phyloP scores from a whole-genome alignment of 2,888 invertebrate species.

The Charanyca ferruginea region DNA sequence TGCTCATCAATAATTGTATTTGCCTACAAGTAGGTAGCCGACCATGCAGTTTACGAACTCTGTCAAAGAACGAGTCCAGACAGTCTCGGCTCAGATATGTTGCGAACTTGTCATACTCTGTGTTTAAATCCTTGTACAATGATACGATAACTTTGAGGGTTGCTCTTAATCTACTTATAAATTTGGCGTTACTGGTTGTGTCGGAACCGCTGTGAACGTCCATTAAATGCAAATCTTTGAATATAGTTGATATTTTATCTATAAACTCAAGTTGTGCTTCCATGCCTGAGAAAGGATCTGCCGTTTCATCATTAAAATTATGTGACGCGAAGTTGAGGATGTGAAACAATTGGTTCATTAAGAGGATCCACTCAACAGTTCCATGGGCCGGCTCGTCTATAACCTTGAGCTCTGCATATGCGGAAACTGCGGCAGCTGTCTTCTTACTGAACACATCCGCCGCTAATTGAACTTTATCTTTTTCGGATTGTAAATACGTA shows the following conservation, averaged over 20 bases:
- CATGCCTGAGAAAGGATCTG: constrained; percentile 21
- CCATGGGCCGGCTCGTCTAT: constrained; percentile 45
- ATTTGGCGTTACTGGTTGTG: constrained; percentile 9
- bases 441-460: constrained; percentile 53
- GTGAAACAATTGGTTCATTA: constrained; percentile 49
- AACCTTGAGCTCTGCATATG: constrained; percentile 45
- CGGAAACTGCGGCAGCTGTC: constrained; percentile 59
- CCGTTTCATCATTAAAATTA: constrained; percentile 5
- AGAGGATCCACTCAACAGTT: constrained; percentile 57
- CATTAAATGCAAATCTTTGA: constrained; percentile 37
- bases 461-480: constrained; percentile 36
- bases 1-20: constrained; percentile 14
- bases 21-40: constrained; percentile 35
- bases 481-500: constrained; percentile 32
- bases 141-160: constrained; percentile 45
- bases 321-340: constrained; percentile 45
- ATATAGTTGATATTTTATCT: constrained; percentile 17
- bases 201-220: constrained; percentile 1
- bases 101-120: constrained; percentile 22
- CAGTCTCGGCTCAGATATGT: constrained; percentile 44
- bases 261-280: constrained; percentile 34
- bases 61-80: constrained; percentile 43
- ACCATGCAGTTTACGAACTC: constrained; percentile 21
- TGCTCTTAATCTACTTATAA: constrained; percentile 23
- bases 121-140: constrained; percentile 32